Percentiles rank a stretch among this genome's conserved stretches.
Conservation (phyloP, 1,140 invertebrate genomes). For the Trachymyrmex cornetzi region DNA sequence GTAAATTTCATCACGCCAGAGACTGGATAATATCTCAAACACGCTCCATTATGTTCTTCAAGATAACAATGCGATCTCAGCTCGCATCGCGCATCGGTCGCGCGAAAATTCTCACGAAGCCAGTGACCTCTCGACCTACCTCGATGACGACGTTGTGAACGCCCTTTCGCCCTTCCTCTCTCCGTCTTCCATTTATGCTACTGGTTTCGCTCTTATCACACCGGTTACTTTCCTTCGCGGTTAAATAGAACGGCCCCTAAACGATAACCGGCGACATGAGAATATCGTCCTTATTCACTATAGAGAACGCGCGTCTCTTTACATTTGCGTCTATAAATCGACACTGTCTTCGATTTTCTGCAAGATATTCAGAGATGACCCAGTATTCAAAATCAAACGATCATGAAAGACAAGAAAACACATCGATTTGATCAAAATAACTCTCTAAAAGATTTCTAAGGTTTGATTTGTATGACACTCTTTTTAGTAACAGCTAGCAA, state of each 20-base stretch:
- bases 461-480: too few relatives aligned
- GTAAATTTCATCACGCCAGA: background rate
- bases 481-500: too few relatives aligned
- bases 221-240: constrained; percentile 31
- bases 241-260: constrained; percentile 15
- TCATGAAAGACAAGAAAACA: background rate
- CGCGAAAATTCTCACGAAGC: constrained; percentile 53
- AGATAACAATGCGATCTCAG: constrained; percentile 25
- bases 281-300: background rate
- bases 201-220: constrained; percentile 54
- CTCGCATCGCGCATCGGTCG: background rate
- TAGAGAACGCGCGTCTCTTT: background rate
- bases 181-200: background rate
- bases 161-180: constrained; percentile 23
- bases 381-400: background rate
- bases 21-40: constrained; percentile 17
- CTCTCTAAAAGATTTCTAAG: background rate
- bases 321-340: background rate
- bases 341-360: constrained; percentile 36
- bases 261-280: constrained; percentile 32
- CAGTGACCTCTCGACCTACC: constrained; percentile 56
- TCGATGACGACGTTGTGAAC: background rate
- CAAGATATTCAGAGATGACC: background rate
- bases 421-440: background rate
- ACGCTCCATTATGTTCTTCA: constrained; percentile 13